Percentiles rank a stretch among this genome's conserved stretches.
phyloP scores from a whole-genome alignment of 2,113 vertebrate genomes.

The Chaetops frenatus region DNA sequence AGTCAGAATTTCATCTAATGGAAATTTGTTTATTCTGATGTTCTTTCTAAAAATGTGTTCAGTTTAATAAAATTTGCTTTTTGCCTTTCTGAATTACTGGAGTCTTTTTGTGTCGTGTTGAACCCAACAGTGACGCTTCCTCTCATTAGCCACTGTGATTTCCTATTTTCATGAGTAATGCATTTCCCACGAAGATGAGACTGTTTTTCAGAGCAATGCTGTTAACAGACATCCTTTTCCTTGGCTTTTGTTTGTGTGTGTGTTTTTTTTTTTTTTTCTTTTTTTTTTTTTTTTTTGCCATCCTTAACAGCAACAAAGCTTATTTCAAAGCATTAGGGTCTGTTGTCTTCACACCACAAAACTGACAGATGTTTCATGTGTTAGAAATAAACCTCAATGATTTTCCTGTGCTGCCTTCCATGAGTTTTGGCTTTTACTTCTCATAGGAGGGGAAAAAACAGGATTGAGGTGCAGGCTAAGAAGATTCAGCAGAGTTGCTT shows the following conservation, averaged over 20 bases:
- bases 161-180: neutral
- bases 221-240: constrained; percentile 5
- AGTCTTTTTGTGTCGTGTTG: too few relatives aligned
- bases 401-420: neutral
- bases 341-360: neutral
- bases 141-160: neutral
- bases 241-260: neutral
- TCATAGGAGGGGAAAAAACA: neutral
- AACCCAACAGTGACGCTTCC: too few relatives aligned
- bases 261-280: neutral
- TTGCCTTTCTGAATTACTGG: too few relatives aligned
- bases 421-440: neutral
- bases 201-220: neutral
- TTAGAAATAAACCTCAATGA: neutral
- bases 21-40: too few relatives aligned
- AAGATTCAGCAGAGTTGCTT: neutral
- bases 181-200: neutral
- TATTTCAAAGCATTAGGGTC: neutral
- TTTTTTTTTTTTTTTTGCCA: neutral
- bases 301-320: neutral
- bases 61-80: too few relatives aligned
- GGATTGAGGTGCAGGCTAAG: neutral
- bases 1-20: too few relatives aligned
- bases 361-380: neutral
- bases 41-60: too few relatives aligned